Conservation (phyloP, 2,113 vertebrate genomes). For the Micronisus gabar region DNA sequence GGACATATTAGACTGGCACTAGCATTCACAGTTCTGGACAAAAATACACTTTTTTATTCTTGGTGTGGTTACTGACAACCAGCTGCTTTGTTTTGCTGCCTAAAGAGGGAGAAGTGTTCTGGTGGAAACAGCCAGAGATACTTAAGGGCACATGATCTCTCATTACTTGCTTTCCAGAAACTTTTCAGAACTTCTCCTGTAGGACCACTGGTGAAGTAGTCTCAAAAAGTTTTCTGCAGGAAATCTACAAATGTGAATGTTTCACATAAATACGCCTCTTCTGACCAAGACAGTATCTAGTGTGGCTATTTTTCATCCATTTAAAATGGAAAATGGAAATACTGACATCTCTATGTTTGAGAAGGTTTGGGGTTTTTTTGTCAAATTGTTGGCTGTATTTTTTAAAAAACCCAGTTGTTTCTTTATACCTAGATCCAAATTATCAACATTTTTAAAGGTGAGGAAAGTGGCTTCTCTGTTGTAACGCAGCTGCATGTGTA, state of each 20-base stretch:
- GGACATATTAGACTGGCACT: background rate
- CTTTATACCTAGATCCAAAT: background rate
- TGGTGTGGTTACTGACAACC: background rate
- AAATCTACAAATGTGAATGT: background rate
- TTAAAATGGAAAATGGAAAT: background rate
- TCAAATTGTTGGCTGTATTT: background rate
- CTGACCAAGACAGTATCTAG: background rate
- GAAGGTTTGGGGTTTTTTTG: background rate
- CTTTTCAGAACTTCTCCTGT: background rate
- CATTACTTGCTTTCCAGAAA: background rate
- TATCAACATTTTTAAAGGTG: background rate
- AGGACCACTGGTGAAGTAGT: background rate
- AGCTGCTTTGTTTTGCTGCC: background rate
- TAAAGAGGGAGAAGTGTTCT: background rate
- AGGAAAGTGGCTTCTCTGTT: background rate
- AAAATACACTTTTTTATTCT: background rate
- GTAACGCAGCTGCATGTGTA: background rate
- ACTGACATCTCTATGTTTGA: background rate
- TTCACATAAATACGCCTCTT: background rate
- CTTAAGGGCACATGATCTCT: background rate
- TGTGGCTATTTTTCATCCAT: background rate
- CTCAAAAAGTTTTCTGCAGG: background rate
- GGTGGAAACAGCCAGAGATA: background rate
- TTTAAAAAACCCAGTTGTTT: background rate
- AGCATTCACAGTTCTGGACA: background rate